Base-by-base conservation (phyloP, 2,888 invertebrate species). In the Punctoribates punctum region DNA sequence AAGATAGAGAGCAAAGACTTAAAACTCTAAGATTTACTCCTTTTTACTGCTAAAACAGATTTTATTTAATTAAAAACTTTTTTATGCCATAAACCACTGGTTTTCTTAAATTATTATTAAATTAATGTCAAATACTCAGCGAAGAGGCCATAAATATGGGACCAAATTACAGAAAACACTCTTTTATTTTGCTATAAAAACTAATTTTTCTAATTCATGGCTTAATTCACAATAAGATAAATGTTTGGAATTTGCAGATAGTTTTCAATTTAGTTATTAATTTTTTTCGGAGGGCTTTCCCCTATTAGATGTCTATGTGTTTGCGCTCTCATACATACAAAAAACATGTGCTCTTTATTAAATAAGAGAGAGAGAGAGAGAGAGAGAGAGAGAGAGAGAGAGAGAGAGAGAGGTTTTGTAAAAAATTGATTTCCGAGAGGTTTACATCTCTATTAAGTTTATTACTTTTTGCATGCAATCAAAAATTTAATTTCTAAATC, bases 401-500 rank as follows among this genome's bases (percentile, higher is more conserved):
- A 20, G 34, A 23, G n/a, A n/a, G n/a, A n/a, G n/a, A n/a, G n/a
- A n/a, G n/a, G n/a, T n/a, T n/a, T n/a, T n/a, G n/a, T n/a, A 23
- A 23, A 23, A 4, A 34, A 27, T 70, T 70, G 13, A 20, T 20
- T 42, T 42, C 42, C 6, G 67, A 67, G 25, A 8, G 6, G 20
- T 54, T 73, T 54, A 73, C 38, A 57, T 38, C 73, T 73, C 54
- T 51, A 34, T 38, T 51, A 54, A 73, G 23, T 54, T 57, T 73
- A 73, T 60, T 60, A 60, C 60, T 60, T 60, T 60, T 60, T 60
- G 60, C 25, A 60, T 60, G 60, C 60, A 60, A 60, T 60, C 60
- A 60, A 60, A 60, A 51, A 51, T 51, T 51, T 51, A 51, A n/a
- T 51, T 51, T 51, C n/a, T 51, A 5, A 11, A 5, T 42, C 42